Percentiles rank a stretch among this genome's conserved stretches.
phyloP scores from a whole-genome alignment of 1,140 invertebrate species.

The Sesamia nonagrioides region DNA sequence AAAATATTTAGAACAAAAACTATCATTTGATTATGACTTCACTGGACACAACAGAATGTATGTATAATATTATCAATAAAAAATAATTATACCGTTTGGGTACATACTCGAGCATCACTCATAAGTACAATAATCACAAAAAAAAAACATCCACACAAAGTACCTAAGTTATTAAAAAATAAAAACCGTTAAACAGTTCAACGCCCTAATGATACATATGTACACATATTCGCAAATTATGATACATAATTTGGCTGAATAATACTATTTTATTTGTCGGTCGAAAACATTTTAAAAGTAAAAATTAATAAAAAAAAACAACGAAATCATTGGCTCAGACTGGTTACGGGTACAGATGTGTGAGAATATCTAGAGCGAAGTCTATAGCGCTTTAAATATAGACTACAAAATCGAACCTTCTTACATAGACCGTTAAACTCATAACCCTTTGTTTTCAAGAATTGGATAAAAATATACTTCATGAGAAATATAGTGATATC shows the following conservation, averaged over 20 bases:
- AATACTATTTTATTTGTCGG: slow-evolving; percentile 60
- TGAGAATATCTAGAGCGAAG: too few species aligned
- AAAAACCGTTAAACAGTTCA: slow-evolving; percentile 42
- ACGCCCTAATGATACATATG: slow-evolving; percentile 31
- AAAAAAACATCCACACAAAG: slow-evolving; percentile 32
- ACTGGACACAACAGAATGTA: too few species aligned
- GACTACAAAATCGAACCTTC: too few species aligned
- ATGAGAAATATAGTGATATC: too few species aligned
- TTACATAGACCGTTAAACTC: too few species aligned
- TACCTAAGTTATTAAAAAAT: slow-evolving; percentile 16
- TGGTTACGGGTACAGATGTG: slow-evolving; percentile 46
- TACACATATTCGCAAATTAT: slow-evolving; percentile 54
- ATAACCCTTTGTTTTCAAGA: too few species aligned
- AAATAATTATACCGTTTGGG: slow-evolving; percentile 44
- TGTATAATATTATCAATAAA: not conserved
- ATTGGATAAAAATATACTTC: too few species aligned
- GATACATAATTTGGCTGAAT: slow-evolving; percentile 65
- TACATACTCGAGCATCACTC: slow-evolving; percentile 66
- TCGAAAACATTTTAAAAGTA: slow-evolving; percentile 47
- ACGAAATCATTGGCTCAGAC: slow-evolving; percentile 66
- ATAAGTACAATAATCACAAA: slow-evolving; percentile 82
- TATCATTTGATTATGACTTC: too few species aligned
- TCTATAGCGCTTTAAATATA: too few species aligned
- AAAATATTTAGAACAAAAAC: too few species aligned
- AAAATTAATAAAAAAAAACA: slow-evolving; percentile 62